Percentiles rank a stretch among this genome's conserved stretches.
Conservation (phyloP, 2,113 vertebrate species). For the Dendropsophus ebraccatus region DNA sequence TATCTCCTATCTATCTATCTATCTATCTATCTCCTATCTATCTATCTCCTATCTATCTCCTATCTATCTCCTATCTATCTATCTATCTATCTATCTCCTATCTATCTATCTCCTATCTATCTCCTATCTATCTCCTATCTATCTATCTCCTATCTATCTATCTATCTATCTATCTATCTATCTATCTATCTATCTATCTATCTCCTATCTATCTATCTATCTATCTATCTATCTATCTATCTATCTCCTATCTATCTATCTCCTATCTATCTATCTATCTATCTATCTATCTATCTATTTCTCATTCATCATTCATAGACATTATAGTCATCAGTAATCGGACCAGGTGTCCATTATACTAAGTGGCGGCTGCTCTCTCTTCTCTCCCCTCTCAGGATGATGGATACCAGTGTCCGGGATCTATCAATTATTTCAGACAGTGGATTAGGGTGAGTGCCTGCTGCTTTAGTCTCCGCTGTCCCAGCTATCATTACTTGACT, state of each 20-base stretch:
- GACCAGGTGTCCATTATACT: neutral
- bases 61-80: too few species aligned
- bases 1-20: too few species aligned
- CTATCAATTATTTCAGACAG: slow-evolving; percentile 8
- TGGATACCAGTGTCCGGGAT: neutral
- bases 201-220: neutral
- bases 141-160: too few species aligned
- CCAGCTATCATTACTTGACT: slow-evolving; percentile 14
- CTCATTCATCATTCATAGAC: neutral
- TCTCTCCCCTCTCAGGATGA: neutral
- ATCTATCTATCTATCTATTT: neutral
- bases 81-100: too few species aligned
- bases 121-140: too few species aligned
- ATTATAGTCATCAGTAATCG: neutral
- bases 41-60: too few species aligned
- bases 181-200: neutral
- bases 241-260: neutral
- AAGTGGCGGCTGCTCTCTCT: neutral
- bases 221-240: slow-evolving; percentile 3
- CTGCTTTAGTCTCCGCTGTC: neutral
- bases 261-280: neutral
- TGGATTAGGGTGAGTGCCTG: neutral
- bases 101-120: too few species aligned
- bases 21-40: too few species aligned
- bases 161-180: too few species aligned